A percentile compares a stretch with the other conserved stretches of the same genome.
phyloP scores from a whole-genome alignment of 1,140 invertebrate genomes.

The Dolichoris vasculosae region DNA sequence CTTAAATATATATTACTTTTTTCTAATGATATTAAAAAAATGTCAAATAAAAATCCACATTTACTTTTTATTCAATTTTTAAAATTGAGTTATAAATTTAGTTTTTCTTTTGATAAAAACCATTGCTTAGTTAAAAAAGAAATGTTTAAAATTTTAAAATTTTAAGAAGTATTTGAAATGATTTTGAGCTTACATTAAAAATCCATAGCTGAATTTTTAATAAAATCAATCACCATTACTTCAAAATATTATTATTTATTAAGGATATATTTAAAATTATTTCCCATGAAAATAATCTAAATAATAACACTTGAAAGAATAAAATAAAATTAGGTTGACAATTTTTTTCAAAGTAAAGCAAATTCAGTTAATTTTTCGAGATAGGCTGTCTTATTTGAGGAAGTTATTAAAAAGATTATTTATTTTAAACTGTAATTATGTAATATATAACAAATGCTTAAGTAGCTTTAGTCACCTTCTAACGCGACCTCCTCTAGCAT shows the following conservation, averaged over 20 bases:
- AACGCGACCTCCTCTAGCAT: conserved; percentile 95
- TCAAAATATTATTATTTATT: not conserved
- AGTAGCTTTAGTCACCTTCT: conserved; percentile 79
- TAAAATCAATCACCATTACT: too few species aligned
- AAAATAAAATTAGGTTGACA: not conserved
- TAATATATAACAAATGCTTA: not conserved
- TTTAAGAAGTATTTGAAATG: too few species aligned
- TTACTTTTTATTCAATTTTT: too few species aligned
- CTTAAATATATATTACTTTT: too few species aligned
- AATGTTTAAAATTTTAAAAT: too few species aligned
- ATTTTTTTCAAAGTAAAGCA: not conserved
- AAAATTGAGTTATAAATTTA: too few species aligned
- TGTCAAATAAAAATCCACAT: too few species aligned
- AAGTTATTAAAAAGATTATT: conserved; percentile 19
- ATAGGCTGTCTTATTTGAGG: not conserved
- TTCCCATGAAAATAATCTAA: not conserved
- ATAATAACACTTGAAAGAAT: not conserved
- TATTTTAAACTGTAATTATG: conserved; percentile 12
- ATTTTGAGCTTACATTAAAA: too few species aligned
- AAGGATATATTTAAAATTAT: not conserved
- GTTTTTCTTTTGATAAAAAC: too few species aligned
- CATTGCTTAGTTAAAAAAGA: too few species aligned
- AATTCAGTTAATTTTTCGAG: not conserved
- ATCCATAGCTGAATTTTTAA: too few species aligned
- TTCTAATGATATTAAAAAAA: too few species aligned